Conservation (phyloP, 2,113 vertebrate species). For the Syrrhaptes paradoxus region DNA sequence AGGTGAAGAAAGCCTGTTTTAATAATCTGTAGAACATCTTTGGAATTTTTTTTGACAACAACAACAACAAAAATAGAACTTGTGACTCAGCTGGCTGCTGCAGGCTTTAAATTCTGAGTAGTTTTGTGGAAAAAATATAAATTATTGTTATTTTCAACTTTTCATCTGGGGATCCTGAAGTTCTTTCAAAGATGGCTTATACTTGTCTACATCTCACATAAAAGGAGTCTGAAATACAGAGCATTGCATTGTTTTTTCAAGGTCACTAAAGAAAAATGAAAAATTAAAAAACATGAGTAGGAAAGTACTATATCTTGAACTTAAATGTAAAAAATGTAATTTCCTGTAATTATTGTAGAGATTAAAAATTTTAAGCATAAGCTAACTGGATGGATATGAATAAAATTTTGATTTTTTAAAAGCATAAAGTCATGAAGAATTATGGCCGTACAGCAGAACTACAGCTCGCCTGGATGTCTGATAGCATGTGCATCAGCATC, state of each 20-base stretch:
- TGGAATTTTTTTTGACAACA: neutral
- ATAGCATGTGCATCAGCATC: no score
- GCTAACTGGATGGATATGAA: neutral
- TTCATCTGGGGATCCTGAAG: neutral
- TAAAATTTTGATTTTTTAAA: neutral
- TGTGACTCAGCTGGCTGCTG: neutral
- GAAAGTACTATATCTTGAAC: neutral
- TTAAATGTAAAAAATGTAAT: neutral
- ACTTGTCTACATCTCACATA: accelerated
- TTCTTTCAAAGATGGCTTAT: neutral
- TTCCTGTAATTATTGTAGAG: neutral
- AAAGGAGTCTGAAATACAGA: neutral
- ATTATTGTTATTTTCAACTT: neutral
- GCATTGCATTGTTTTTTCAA: neutral
- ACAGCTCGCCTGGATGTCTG: neutral
- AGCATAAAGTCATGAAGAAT: neutral
- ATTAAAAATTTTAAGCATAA: neutral
- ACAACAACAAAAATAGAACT: neutral
- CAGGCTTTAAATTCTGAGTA: neutral
- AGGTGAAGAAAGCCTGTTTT: neutral
- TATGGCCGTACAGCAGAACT: neutral
- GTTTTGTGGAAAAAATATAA: neutral
- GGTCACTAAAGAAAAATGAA: neutral
- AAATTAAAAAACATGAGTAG: neutral
- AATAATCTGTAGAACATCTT: neutral